Evolutionary conservation across 1,140 invertebrate genomes (phyloP).

Genomic region (Sitodiplosis mosellana): DNA sequence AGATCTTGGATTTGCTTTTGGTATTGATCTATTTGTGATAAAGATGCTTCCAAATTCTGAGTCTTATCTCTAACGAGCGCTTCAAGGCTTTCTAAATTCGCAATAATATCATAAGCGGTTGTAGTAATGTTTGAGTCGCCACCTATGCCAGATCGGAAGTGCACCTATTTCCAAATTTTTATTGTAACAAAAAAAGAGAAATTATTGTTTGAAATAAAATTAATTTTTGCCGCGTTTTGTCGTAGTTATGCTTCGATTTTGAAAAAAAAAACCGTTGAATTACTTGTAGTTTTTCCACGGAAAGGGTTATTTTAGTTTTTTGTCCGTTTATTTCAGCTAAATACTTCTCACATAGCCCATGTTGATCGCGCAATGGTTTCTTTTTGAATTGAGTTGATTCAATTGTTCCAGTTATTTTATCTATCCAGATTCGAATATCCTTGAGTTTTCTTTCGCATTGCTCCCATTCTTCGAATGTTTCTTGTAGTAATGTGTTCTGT

Average conservation of each 20-base stretch:
- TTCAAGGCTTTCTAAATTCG: constrained; percentile 46
- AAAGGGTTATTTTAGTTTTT: constrained; percentile 74
- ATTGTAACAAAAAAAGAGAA: too few species aligned
- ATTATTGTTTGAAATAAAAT: too few species aligned
- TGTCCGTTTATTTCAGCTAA: constrained; percentile 73
- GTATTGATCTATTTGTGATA: constrained; percentile 70
- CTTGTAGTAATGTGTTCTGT: constrained; percentile 71
- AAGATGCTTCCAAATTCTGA: constrained; percentile 50
- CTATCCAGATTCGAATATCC: constrained; percentile 73
- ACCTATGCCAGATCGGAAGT: constrained; percentile 68
- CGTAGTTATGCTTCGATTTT: neutral
- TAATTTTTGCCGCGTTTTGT: neutral
- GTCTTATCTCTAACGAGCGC: constrained; percentile 48
- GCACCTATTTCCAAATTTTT: too few species aligned
- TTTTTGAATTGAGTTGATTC: constrained; percentile 67
- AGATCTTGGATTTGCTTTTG: constrained; percentile 74
- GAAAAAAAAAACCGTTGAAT: constrained; percentile 13
- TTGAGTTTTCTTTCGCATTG: constrained; percentile 87
- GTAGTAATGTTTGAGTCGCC: constrained; percentile 57
- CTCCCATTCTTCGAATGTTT: constrained; percentile 86
- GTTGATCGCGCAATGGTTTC: constrained; percentile 67
- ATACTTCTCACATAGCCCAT: constrained; percentile 68
- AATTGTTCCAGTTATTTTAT: constrained; percentile 58
- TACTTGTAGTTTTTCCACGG: constrained; percentile 81
- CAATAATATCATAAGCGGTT: constrained; percentile 45